Conservation (phyloP, 2,113 vertebrate genomes). For the Grammomys surdaster region DNA sequence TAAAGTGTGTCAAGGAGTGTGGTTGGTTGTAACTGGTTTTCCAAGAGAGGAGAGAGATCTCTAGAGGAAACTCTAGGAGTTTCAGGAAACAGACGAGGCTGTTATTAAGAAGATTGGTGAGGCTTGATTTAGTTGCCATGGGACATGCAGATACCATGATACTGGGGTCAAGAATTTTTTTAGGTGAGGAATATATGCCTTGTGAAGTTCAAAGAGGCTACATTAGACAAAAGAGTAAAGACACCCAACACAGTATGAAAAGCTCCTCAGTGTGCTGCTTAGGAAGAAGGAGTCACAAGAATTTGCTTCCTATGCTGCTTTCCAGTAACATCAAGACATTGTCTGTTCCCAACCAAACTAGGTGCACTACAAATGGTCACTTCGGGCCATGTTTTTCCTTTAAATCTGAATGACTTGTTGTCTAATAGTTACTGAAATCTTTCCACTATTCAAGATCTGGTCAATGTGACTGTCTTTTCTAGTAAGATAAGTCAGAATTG, state of each 20-base stretch:
- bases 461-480: neutral
- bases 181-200: neutral
- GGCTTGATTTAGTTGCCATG: neutral
- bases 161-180: neutral
- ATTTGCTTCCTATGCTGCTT: neutral
- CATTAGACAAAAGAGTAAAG: neutral
- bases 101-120: neutral
- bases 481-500: neutral
- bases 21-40: neutral
- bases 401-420: neutral
- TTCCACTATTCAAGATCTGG: neutral
- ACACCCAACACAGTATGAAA: neutral
- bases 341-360: neutral
- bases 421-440: slow-evolving; percentile 6
- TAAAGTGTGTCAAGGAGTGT: neutral
- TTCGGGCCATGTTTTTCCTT: neutral
- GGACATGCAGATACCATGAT: neutral
- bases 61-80: neutral
- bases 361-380: neutral
- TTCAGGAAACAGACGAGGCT: neutral
- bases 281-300: neutral
- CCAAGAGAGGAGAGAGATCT: neutral
- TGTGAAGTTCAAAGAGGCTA: neutral
- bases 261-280: neutral
- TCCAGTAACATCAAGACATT: neutral